These are phyloP conservation scores for Opisthocomus hoazin DNA, from an alignment of 2,113 vertebrate species.

Conservation along the genomic window DNA sequence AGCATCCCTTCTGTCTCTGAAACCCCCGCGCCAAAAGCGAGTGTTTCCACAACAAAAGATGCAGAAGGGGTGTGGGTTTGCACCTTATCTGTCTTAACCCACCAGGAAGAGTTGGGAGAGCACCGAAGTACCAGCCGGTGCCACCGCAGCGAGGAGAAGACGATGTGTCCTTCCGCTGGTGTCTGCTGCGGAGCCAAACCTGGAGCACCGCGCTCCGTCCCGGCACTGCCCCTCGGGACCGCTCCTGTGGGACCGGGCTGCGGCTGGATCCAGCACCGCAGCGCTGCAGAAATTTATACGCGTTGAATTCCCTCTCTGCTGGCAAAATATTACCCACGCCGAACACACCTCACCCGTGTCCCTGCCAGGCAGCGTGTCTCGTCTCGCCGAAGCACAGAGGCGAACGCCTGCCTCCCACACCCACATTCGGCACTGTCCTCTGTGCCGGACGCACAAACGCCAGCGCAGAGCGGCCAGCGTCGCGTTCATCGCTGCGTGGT, in stretches of 20 bases:
- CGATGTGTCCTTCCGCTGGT: neutral
- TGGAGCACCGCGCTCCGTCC: rapidly evolving
- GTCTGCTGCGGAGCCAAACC: neutral
- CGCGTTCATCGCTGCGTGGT: neutral
- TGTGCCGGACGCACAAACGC: neutral
- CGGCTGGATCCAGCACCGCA: neutral
- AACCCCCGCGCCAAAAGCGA: rapidly evolving
- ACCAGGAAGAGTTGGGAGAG: rapidly evolving
- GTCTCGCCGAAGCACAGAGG: neutral
- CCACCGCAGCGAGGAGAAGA: rapidly evolving
- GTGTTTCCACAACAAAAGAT: neutral
- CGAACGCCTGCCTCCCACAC: neutral
- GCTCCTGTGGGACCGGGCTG: neutral
- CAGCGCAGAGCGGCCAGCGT: neutral
- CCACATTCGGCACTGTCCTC: neutral
- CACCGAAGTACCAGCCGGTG: too few species aligned
- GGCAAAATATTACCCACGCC: neutral
- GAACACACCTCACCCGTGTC: neutral
- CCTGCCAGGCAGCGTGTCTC: neutral
- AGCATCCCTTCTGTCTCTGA: neutral
- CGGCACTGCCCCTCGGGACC: neutral
- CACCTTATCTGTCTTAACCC: neutral
- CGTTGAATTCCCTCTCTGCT: neutral
- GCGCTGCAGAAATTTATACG: neutral
- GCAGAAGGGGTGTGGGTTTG: neutral